Percentiles rank a stretch among this genome's conserved stretches.
Evolutionary conservation across 2,888 invertebrate genomes (phyloP).

Genomic region (Torymus auratus): DNA sequence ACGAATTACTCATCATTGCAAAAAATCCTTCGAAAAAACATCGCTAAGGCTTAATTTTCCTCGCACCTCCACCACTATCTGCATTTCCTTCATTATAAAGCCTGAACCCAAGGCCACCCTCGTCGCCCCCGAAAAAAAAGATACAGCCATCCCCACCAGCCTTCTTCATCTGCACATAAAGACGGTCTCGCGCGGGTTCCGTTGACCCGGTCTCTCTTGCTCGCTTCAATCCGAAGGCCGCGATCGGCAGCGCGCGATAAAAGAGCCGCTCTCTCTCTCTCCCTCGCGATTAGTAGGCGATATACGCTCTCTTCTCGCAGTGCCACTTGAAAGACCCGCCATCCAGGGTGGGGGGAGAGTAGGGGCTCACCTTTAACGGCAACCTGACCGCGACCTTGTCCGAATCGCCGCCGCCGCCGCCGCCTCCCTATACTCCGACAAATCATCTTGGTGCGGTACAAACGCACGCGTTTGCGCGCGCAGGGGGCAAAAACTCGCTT

Average conservation of each 20-base stretch:
- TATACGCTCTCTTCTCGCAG: conserved; percentile 28
- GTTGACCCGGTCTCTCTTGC: conserved; percentile 16
- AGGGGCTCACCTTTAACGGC: conserved; percentile 49
- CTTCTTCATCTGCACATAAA: neutral
- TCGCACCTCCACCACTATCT: too few relatives aligned
- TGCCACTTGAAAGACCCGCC: conserved; percentile 34
- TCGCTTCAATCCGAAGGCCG: neutral
- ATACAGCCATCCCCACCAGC: too few relatives aligned
- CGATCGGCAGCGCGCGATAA: conserved; percentile 39
- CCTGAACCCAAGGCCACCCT: too few relatives aligned
- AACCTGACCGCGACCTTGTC: conserved; percentile 39
- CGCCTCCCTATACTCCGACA: conserved; percentile 13
- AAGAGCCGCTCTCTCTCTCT: conserved; percentile 25
- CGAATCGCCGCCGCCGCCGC: conserved; percentile 9
- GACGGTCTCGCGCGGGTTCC: conserved; percentile 10
- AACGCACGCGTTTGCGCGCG: neutral
- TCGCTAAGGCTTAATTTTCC: too few relatives aligned
- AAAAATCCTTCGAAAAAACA: too few relatives aligned
- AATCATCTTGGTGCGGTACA: conserved; percentile 28
- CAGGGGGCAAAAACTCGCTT: conserved; percentile 14
- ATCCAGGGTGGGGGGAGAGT: conserved; percentile 28
- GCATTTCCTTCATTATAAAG: too few relatives aligned
- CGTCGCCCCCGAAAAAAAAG: too few relatives aligned
- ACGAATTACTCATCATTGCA: too few relatives aligned
- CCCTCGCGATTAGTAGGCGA: conserved; percentile 44